A percentile compares a stretch with the other conserved stretches of the same genome.
Conservation (phyloP, 2,888 invertebrate genomes). For the Plutella xylostella region DNA sequence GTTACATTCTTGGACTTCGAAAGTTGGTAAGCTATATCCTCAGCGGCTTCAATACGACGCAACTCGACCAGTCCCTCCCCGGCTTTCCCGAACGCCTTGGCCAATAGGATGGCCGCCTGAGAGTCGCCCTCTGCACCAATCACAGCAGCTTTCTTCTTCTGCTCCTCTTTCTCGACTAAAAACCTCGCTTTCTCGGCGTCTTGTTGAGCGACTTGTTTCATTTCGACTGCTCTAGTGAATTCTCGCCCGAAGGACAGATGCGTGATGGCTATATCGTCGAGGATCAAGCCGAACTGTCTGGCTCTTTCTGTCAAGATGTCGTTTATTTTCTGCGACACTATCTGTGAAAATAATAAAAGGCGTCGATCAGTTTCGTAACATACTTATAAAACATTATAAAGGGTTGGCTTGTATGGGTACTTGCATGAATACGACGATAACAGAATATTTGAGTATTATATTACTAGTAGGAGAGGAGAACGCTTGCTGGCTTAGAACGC, state of each 20-base stretch:
- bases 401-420: no score
- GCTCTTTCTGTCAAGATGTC: slow-evolving; percentile 94
- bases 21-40: slow-evolving; percentile 98
- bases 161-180: slow-evolving; percentile 98
- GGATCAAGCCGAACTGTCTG: slow-evolving; percentile 93
- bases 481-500: no score
- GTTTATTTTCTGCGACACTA: slow-evolving; percentile 86
- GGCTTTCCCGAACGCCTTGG: slow-evolving; percentile 92
- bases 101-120: slow-evolving; percentile 91
- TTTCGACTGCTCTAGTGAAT: slow-evolving; percentile 98
- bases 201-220: slow-evolving; percentile 99
- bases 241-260: slow-evolving; percentile 99
- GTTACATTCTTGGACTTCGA: slow-evolving; percentile 94
- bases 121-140: slow-evolving; percentile 99
- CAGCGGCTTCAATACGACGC: slow-evolving; percentile 98
- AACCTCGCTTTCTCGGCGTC: slow-evolving; percentile 99
- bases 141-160: slow-evolving; percentile 91
- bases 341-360: no score
- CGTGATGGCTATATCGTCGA: slow-evolving; percentile 99
- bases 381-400: no score
- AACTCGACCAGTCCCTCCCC: slow-evolving; percentile 99
- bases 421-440: no score
- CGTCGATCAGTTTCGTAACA: no score
- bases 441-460: no score
- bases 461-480: no score